Evolutionary conservation across 2,113 vertebrate species (phyloP).

Genomic region (Oryctolagus cuniculus): DNA sequence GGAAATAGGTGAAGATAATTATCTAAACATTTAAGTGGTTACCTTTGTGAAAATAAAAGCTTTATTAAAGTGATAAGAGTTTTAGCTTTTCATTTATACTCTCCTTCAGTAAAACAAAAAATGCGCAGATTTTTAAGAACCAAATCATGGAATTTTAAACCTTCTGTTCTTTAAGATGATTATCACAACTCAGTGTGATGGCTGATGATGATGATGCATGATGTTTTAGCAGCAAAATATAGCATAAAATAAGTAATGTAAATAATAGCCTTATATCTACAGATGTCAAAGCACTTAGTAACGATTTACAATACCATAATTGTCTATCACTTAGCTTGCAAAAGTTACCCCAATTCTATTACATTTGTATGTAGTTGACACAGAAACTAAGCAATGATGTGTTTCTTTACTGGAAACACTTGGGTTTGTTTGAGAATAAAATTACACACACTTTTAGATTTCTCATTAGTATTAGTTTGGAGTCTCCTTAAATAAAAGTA

Average conservation of each 20-base stretch:
- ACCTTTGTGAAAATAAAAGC: not conserved
- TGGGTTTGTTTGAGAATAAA: not conserved
- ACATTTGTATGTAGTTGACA: not conserved
- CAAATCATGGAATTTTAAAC: not conserved
- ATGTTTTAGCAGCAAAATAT: not conserved
- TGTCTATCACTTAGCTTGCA: not conserved
- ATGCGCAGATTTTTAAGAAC: not conserved
- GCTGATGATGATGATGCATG: too few relatives aligned
- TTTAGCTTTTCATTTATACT: slow-evolving; percentile 3
- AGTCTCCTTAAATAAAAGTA: slow-evolving; percentile 83
- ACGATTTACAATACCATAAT: not conserved
- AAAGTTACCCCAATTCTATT: not conserved
- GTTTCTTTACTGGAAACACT: not conserved
- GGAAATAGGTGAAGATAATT: not conserved
- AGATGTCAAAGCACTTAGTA: not conserved
- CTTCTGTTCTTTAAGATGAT: not conserved
- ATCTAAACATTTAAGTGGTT: not conserved
- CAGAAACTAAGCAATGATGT: slow-evolving; percentile 9
- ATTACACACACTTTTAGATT: slow-evolving; percentile 10
- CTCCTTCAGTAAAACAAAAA: slow-evolving; percentile 7
- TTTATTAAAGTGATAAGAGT: not conserved
- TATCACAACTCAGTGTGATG: not conserved
- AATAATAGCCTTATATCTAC: not conserved
- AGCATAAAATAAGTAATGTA: not conserved
- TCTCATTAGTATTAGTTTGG: not conserved